These are phyloP conservation scores for rabbit (Oryctolagus cuniculus) DNA, from an alignment of 2,113 vertebrate species.

Conservation along the genomic window DNA sequence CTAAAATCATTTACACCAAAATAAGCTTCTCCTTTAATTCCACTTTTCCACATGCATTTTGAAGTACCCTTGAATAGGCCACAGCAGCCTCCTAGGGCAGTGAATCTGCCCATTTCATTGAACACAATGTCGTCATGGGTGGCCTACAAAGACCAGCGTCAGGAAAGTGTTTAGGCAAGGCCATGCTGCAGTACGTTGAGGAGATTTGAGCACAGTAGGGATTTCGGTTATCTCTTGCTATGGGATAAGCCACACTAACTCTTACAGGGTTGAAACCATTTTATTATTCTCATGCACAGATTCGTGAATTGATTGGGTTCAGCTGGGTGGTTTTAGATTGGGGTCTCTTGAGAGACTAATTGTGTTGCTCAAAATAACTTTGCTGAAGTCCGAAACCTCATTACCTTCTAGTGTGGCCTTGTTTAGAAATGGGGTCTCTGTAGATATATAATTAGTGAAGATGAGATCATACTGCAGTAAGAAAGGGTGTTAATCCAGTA, in stretches of 20 bases:
- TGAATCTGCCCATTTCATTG: background rate
- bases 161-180: background rate
- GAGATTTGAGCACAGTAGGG: background rate
- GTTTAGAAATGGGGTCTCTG: slow-evolving; percentile 38
- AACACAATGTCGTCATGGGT: background rate
- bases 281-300: background rate
- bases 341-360: background rate
- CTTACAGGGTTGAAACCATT: background rate
- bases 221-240: background rate
- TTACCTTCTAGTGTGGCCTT: background rate
- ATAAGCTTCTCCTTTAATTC: no score
- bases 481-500: background rate
- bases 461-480: background rate
- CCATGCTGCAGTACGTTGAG: background rate
- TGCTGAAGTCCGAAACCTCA: background rate
- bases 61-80: no score
- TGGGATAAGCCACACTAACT: background rate
- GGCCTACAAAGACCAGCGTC: background rate
- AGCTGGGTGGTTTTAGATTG: background rate
- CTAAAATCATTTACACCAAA: no score
- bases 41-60: no score
- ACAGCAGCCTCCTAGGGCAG: background rate
- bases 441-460: slow-evolving; percentile 22
- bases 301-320: background rate
- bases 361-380: background rate